These are phyloP conservation scores for Diloba caeruleocephala DNA, from an alignment of 2,888 invertebrate species.

Conservation along the genomic window DNA sequence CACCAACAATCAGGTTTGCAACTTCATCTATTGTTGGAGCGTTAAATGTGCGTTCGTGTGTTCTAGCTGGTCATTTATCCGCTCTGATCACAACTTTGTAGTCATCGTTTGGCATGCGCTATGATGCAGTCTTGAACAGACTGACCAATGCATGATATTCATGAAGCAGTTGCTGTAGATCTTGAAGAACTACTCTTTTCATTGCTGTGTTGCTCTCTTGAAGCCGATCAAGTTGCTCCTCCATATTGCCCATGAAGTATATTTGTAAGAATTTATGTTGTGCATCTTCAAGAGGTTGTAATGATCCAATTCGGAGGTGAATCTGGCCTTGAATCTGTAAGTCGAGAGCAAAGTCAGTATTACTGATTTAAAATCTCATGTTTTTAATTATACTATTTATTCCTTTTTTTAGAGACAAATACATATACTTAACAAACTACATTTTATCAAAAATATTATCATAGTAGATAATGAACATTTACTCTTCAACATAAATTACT, in stretches of 20 bases:
- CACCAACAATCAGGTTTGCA: constrained; percentile 54
- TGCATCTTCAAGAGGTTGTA: no score
- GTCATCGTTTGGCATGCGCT: constrained; percentile 60
- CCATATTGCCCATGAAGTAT: constrained; percentile 56
- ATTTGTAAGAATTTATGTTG: no score
- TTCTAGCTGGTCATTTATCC: constrained; percentile 36
- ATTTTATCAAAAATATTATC: no score
- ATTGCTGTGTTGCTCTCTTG: constrained; percentile 34
- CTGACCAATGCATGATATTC: constrained; percentile 53
- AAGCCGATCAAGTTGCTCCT: constrained; percentile 53
- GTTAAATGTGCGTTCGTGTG: constrained; percentile 54
- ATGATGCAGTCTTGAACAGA: constrained; percentile 46
- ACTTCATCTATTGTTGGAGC: constrained; percentile 57
- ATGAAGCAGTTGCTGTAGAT: constrained; percentile 48
- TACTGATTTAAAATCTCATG: no score
- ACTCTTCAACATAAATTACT: no score
- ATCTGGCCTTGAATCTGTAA: constrained; percentile 41
- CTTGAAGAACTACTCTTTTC: constrained; percentile 57
- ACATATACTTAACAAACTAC: no score
- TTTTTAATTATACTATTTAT: no score
- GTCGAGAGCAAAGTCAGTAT: background rate
- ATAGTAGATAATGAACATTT: no score
- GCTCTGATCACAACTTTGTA: constrained; percentile 58
- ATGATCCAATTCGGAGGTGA: constrained; percentile 53
- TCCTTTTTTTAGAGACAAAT: no score